Conservation (phyloP, 30 jellyfish, hydroid and myxozoan species). For the Mastigias papua region DNA sequence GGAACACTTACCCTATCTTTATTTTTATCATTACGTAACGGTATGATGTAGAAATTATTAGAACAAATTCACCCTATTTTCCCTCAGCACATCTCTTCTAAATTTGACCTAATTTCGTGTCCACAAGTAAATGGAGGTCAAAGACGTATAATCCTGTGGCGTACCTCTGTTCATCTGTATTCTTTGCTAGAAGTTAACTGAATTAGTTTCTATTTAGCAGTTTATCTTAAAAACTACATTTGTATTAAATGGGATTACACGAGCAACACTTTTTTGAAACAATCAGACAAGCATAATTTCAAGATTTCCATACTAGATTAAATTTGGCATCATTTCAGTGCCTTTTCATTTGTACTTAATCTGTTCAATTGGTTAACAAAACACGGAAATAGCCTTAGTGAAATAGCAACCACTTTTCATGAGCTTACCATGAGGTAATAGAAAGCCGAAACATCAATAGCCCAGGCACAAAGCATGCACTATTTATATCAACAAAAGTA, state of each 20-base stretch:
- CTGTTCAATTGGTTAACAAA: not conserved
- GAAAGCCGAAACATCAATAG: not conserved
- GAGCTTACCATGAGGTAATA: not conserved
- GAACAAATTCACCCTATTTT: not conserved
- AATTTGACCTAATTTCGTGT: not conserved
- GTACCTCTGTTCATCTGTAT: not conserved
- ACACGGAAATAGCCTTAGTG: slow-evolving; percentile 17
- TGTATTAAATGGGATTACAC: slow-evolving; percentile 31
- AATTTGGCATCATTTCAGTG: slow-evolving; percentile 18
- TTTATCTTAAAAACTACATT: slow-evolving; percentile 32
- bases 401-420: not conserved
- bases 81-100: not conserved
- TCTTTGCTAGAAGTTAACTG: slow-evolving; percentile 12
- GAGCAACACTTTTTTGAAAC: slow-evolving; percentile 30
- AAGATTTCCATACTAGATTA: slow-evolving; percentile 5
- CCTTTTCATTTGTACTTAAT: not conserved
- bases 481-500: not conserved
- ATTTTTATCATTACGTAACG: not conserved
- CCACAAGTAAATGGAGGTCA: slow-evolving; percentile 5
- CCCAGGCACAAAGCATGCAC: not conserved
- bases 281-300: slow-evolving; percentile 13
- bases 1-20: no score
- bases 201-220: slow-evolving; percentile 17
- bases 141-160: slow-evolving; percentile 2
- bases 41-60: not conserved